Percentiles rank a stretch among this genome's conserved stretches.
phyloP scores from a whole-genome alignment of 2,797 vertebrate genomes.

The Leptatherina wallacei region DNA sequence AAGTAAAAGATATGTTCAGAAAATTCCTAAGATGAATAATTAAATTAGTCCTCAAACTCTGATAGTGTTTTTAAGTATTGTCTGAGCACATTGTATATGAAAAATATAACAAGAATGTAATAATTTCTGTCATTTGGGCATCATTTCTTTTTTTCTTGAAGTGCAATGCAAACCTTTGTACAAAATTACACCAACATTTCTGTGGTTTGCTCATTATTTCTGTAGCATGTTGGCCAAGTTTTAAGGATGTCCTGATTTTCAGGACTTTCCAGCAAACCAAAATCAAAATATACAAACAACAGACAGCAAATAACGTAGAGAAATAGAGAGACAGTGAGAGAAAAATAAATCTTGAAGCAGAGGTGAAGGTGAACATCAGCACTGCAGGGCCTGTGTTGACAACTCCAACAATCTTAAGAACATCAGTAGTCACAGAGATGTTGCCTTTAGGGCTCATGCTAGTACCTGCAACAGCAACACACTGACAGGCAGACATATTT shows the following conservation, averaged over 20 bases:
- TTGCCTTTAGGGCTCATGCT: conserved; percentile 62
- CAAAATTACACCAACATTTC: conserved; percentile 21
- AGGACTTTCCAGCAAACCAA: conserved; percentile 38
- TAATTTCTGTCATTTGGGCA: conserved; percentile 1
- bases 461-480: conserved; percentile 55
- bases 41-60: background rate
- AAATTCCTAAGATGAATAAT: background rate
- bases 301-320: background rate
- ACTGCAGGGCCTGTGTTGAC: conserved; percentile 65
- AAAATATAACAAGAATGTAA: conserved; percentile 1
- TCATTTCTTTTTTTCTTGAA: conserved; percentile 11
- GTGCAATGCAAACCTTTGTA: conserved; percentile 1
- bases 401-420: conserved; percentile 55
- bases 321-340: background rate
- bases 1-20: background rate
- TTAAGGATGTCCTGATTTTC: conserved; percentile 33
- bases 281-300: conserved; percentile 17
- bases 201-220: conserved; percentile 20
- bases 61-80: background rate
- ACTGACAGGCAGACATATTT: conserved; percentile 50
- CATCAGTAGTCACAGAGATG: conserved; percentile 49
- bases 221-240: conserved; percentile 2
- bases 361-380: conserved; percentile 22
- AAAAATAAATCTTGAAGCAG: conserved; percentile 3
- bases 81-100: conserved; percentile 3